A percentile compares a stretch with the other conserved stretches of the same genome.
phyloP scores from a whole-genome alignment of 1,140 invertebrate species.

The Trichonephila inaurata region DNA sequence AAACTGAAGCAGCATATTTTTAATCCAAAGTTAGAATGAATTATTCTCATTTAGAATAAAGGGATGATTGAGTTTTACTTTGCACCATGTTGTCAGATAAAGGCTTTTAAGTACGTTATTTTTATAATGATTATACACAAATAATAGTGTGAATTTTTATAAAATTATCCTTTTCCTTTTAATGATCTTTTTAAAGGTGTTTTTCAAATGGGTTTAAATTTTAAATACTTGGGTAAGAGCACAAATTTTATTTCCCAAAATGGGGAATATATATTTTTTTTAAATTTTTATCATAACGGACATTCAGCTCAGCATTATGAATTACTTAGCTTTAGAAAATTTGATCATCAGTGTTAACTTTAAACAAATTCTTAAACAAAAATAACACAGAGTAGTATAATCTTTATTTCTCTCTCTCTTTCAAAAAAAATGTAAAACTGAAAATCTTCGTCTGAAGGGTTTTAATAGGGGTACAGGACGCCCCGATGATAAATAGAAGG shows the following conservation, averaged over 20 bases:
- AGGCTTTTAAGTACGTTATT: background rate
- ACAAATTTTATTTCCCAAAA: background rate
- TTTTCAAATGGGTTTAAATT: constrained; percentile 13
- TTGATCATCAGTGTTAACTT: constrained; percentile 57
- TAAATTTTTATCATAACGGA: background rate
- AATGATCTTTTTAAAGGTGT: background rate
- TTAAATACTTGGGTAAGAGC: constrained; percentile 4
- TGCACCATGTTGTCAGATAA: background rate
- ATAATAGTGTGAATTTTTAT: background rate
- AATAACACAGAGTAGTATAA: background rate
- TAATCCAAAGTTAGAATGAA: background rate
- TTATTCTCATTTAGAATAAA: background rate
- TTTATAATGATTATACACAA: background rate
- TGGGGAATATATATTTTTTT: background rate
- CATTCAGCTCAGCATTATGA: background rate
- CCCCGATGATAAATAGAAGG: constrained; percentile 66
- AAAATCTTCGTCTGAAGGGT: constrained; percentile 43
- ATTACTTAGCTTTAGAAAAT: constrained; percentile 26
- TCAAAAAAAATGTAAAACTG: constrained; percentile 41
- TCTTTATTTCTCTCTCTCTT: background rate
- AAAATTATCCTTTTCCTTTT: background rate
- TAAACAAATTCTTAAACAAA: constrained; percentile 34
- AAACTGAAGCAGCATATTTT: background rate
- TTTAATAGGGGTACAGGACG: constrained; percentile 48
- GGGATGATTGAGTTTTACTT: background rate